Evolutionary conservation across 1,140 invertebrate genomes (phyloP).

Genomic region (Pseudomyrmex gracilis): DNA sequence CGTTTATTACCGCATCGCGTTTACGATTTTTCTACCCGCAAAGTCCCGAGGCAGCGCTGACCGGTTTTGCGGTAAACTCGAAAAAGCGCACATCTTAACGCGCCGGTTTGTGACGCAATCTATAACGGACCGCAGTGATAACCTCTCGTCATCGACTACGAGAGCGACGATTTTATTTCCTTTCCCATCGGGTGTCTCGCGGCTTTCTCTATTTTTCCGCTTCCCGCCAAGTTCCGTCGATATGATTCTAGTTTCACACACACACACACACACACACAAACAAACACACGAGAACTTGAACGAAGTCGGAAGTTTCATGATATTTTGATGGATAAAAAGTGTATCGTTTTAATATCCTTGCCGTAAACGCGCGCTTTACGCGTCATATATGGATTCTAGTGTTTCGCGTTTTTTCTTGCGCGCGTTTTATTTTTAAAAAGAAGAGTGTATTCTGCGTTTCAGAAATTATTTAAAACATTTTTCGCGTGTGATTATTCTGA

Average conservation of each 20-base stretch:
- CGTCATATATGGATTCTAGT: background rate
- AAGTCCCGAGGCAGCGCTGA: constrained; percentile 14
- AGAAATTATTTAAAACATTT: constrained; percentile 29
- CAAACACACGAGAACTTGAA: background rate
- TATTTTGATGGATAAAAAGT: constrained; percentile 13
- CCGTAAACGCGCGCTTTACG: too few species aligned
- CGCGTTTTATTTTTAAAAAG: constrained; percentile 21
- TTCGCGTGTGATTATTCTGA: constrained; percentile 39
- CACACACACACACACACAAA: too few species aligned
- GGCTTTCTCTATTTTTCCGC: constrained; percentile 15
- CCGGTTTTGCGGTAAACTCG: constrained; percentile 24
- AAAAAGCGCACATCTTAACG: background rate
- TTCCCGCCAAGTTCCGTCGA: background rate
- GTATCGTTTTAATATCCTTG: background rate
- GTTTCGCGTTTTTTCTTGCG: background rate
- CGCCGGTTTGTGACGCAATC: constrained; percentile 3
- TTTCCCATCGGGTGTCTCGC: background rate
- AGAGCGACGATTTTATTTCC: constrained; percentile 45
- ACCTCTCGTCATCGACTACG: background rate
- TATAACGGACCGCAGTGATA: constrained; percentile 23
- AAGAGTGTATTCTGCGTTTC: background rate
- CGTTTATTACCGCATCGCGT: constrained; percentile 41
- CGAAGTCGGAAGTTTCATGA: background rate
- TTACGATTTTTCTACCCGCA: constrained; percentile 43
- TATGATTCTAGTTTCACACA: background rate